phyloP scores from a whole-genome alignment of 2,888 invertebrate species.

The Acleris sparsana region DNA sequence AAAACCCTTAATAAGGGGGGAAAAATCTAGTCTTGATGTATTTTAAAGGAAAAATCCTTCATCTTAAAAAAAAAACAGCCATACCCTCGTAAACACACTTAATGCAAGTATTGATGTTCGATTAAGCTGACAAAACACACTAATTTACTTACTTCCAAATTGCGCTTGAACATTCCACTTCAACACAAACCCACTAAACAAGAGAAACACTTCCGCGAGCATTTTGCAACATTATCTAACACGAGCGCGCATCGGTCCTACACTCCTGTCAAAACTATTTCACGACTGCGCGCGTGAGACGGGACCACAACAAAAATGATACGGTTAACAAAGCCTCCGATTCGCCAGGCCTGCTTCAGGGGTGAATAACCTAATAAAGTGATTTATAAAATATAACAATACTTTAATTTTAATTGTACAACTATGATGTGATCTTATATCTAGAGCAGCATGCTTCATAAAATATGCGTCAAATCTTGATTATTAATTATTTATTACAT shows the following conservation, averaged over 20 bases:
- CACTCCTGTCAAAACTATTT: conserved; percentile 3
- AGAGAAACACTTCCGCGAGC: conserved; percentile 45
- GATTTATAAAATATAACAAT: not conserved
- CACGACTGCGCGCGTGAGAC: conserved; percentile 43
- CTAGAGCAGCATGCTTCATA: no score
- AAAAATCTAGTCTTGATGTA: no score
- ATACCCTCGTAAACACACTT: no score
- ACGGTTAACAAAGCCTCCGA: conserved; percentile 65
- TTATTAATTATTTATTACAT: no score
- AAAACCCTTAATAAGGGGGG: no score
- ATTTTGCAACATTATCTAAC: conserved; percentile 27
- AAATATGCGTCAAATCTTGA: no score
- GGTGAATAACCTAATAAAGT: conserved; percentile 50
- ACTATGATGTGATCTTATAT: no score
- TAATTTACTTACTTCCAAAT: conserved; percentile 72
- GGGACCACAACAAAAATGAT: conserved; percentile 69
- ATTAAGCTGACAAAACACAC: not conserved
- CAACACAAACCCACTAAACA: conserved; percentile 56
- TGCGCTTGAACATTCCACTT: conserved; percentile 67
- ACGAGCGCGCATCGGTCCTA: conserved; percentile 15
- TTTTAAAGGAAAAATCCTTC: no score
- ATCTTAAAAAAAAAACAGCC: no score
- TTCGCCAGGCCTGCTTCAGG: conserved; percentile 60
- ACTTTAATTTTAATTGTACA: no score
- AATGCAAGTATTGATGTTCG: no score